Conservation (phyloP, 2,113 vertebrate genomes). For the Hiodon alosoides region DNA sequence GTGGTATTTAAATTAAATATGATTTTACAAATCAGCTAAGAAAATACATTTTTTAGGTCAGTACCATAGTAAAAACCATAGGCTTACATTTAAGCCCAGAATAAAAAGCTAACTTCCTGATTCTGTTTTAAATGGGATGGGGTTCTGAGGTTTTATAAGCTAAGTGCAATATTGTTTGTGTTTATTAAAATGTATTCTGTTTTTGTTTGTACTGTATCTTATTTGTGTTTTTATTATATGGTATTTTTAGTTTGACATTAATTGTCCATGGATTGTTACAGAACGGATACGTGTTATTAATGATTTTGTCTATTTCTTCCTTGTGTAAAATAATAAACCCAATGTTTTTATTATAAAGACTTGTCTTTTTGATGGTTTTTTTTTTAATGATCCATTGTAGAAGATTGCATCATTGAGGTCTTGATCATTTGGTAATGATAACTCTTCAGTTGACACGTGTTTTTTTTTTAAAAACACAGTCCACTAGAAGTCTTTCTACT, state of each 20-base stretch:
- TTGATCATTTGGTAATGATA: too few species aligned
- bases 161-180: slow-evolving; percentile 94
- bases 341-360: slow-evolving; percentile 12
- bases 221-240: slow-evolving; percentile 48
- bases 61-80: slow-evolving; percentile 62
- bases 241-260: slow-evolving; percentile 70
- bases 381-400: not conserved
- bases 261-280: slow-evolving; percentile 83
- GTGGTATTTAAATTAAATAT: slow-evolving; percentile 9
- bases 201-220: slow-evolving; percentile 74
- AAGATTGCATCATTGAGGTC: too few species aligned
- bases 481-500: too few species aligned
- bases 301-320: slow-evolving; percentile 91
- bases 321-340: slow-evolving; percentile 48
- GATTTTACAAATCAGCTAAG: slow-evolving; percentile 51
- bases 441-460: too few species aligned
- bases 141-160: slow-evolving; percentile 84
- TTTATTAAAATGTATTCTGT: slow-evolving; percentile 79
- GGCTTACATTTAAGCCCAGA: slow-evolving; percentile 67
- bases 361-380: not conserved
- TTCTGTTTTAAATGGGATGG: slow-evolving; percentile 56
- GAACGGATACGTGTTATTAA: slow-evolving; percentile 84
- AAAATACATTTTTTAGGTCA: slow-evolving; percentile 55
- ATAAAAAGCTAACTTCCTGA: slow-evolving; percentile 77
- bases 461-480: too few species aligned